These are phyloP conservation scores for Drosophila tanythrix DNA, from an alignment of 2,888 invertebrate species.

Conservation along the genomic window DNA sequence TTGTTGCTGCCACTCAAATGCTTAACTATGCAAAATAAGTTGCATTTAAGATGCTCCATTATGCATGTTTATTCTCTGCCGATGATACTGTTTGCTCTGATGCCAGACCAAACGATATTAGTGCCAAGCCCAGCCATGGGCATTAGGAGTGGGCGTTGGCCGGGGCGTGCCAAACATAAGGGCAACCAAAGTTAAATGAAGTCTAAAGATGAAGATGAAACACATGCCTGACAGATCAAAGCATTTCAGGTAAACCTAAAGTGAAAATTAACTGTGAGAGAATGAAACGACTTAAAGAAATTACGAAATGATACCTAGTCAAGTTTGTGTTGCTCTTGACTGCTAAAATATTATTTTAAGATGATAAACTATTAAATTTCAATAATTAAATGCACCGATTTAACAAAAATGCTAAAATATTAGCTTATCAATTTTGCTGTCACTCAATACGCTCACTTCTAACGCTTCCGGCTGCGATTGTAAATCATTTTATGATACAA, in stretches of 20 bases:
- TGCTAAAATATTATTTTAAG: neutral
- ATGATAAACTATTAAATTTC: neutral
- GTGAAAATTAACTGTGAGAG: neutral
- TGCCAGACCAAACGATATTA: conserved; percentile 39
- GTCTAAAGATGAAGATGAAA: conserved; percentile 38
- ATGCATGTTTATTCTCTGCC: conserved; percentile 81
- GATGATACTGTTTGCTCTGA: conserved; percentile 66
- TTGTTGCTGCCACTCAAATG: conserved; percentile 73
- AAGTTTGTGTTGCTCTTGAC: neutral
- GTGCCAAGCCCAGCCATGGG: conserved; percentile 3
- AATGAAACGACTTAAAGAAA: neutral
- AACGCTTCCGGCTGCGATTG: conserved; percentile 28
- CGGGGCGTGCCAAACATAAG: conserved; percentile 37
- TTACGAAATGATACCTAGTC: neutral
- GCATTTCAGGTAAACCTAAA: conserved; percentile 8
- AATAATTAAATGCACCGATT: neutral
- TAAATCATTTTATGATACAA: conserved; percentile 53
- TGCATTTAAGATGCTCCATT: conserved; percentile 82
- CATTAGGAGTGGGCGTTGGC: neutral
- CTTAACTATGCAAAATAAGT: conserved; percentile 83
- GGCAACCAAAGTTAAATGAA: conserved; percentile 58
- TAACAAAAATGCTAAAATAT: neutral
- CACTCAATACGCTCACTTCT: conserved; percentile 4
- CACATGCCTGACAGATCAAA: conserved; percentile 62
- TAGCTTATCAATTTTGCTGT: neutral